Evolutionary conservation across 1,140 invertebrate species (phyloP).

Genomic region (Pomacea maculata): DNA sequence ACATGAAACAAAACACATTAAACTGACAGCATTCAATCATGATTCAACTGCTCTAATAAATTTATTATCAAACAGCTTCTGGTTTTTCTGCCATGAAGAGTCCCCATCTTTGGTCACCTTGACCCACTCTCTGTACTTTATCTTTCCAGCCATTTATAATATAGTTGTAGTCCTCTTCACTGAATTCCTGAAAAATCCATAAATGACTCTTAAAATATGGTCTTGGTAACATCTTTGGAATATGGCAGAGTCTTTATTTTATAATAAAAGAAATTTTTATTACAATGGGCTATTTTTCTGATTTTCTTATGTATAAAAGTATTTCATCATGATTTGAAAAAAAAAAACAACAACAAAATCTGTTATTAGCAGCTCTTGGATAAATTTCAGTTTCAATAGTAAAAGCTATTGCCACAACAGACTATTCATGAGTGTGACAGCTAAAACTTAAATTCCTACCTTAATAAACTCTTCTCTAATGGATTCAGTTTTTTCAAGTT

Average conservation of each 20-base stretch:
- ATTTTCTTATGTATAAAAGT: neutral
- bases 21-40: too few relatives aligned
- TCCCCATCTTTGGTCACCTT: slow-evolving; percentile 70
- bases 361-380: neutral
- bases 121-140: slow-evolving; percentile 66
- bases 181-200: slow-evolving; percentile 49
- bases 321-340: neutral
- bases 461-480: slow-evolving; percentile 68
- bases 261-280: too few relatives aligned
- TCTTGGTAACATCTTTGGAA: too few relatives aligned
- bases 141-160: slow-evolving; percentile 69
- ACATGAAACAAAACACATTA: too few relatives aligned
- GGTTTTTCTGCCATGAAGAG: slow-evolving; percentile 66
- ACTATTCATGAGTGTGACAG: neutral
- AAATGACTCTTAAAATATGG: neutral
- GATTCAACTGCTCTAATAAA: too few relatives aligned
- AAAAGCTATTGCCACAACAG: neutral
- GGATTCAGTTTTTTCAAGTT: slow-evolving; percentile 65
- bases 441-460: slow-evolving; percentile 61
- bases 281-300: too few relatives aligned
- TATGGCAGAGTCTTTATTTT: too few relatives aligned
- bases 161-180: slow-evolving; percentile 65
- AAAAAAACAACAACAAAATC: neutral
- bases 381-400: neutral
- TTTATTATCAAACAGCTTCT: slow-evolving; percentile 14